phyloP scores from a whole-genome alignment of 2,113 vertebrate genomes.

The Tragelaphus imberbis region DNA sequence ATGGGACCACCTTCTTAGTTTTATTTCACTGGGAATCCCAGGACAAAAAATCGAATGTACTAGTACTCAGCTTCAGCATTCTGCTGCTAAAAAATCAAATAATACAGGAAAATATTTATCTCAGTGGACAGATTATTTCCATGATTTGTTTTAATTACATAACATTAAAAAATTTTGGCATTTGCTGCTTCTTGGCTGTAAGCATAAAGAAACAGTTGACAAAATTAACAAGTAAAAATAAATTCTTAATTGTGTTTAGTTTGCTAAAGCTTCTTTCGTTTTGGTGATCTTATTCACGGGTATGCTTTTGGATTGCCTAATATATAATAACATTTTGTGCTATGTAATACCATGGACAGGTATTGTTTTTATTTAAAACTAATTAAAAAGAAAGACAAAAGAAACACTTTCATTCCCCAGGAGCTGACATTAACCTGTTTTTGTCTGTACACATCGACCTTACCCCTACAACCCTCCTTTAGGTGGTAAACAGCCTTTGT shows the following conservation, averaged over 20 bases:
- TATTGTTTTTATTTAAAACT: background rate
- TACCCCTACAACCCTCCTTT: background rate
- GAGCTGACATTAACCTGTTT: background rate
- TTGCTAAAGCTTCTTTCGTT: background rate
- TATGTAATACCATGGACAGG: background rate
- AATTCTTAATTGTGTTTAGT: background rate
- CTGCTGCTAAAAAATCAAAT: background rate
- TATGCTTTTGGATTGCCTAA: background rate
- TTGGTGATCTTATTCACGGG: background rate
- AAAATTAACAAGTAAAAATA: background rate
- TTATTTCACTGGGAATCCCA: background rate
- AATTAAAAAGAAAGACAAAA: background rate
- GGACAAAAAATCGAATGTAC: background rate
- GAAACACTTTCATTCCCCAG: background rate
- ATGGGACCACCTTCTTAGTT: background rate
- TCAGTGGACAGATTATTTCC: background rate
- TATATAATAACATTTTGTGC: background rate
- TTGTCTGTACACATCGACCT: background rate
- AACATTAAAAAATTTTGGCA: background rate
- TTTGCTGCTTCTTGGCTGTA: background rate
- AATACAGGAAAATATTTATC: background rate
- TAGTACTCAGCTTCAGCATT: background rate
- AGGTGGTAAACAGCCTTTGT: background rate
- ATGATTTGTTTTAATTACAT: background rate
- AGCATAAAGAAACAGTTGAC: background rate